Conservation (phyloP, 2,888 invertebrate species). For the Listrodromus nycthemerus region DNA sequence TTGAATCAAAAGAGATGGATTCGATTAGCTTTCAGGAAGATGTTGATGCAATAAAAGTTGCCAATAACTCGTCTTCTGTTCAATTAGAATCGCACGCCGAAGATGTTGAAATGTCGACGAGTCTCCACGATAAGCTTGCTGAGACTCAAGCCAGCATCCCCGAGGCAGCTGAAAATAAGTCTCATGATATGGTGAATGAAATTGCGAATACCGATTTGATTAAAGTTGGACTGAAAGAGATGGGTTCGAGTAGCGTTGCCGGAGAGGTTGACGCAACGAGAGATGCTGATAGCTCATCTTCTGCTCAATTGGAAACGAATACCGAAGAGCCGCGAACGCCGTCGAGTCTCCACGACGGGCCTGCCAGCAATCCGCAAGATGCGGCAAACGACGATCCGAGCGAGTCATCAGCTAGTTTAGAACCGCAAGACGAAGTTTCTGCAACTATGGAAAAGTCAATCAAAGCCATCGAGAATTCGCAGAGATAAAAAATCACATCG, state of each 20-base stretch:
- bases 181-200: not conserved
- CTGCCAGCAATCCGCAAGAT: not conserved
- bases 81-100: not conserved
- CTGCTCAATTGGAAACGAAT: not conserved
- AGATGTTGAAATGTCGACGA: not conserved
- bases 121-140: not conserved
- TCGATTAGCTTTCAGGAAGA: not conserved
- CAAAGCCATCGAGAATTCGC: not conserved
- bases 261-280: not conserved
- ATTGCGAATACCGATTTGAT: not conserved
- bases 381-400: conserved; percentile 3
- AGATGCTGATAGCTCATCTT: not conserved
- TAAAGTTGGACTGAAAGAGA: not conserved
- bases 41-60: not conserved
- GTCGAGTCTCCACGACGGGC: not conserved
- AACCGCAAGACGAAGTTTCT: conserved; percentile 31
- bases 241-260: not conserved
- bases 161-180: not conserved
- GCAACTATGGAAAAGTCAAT: conserved; percentile 45
- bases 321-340: not conserved
- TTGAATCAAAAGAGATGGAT: not conserved
- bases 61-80: not conserved
- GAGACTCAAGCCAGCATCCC: not conserved
- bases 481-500: conserved; percentile 9
- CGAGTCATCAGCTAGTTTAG: not conserved